Conservation (phyloP, 2,113 vertebrate genomes). For the Phaethon lepturus region DNA sequence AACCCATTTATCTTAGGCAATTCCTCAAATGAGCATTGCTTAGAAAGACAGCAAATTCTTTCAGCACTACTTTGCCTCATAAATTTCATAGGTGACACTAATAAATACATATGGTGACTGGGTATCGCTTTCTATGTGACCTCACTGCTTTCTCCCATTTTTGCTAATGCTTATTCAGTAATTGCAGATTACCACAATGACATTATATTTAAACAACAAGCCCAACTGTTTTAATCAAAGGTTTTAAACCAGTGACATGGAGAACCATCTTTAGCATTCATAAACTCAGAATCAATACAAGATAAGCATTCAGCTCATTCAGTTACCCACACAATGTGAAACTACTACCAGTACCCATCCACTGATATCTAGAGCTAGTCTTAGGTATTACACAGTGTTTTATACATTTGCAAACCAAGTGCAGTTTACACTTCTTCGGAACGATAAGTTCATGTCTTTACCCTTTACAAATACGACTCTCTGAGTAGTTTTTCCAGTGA, state of each 20-base stretch:
- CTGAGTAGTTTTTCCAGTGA: neutral
- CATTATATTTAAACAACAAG: conserved; percentile 1
- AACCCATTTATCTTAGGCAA: conserved; percentile 78
- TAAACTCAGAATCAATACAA: neutral
- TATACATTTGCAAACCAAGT: conserved; percentile 1
- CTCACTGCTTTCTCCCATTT: conserved; percentile 10
- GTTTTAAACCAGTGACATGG: conserved; percentile 3
- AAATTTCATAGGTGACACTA: conserved; percentile 63
- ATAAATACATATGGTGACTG: conserved; percentile 43
- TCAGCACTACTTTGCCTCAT: conserved; percentile 51
- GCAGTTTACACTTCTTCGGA: neutral
- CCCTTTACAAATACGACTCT: conserved; percentile 11
- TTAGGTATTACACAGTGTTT: neutral
- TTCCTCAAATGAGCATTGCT: conserved; percentile 74
- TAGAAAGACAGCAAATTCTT: conserved; percentile 66
- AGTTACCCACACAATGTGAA: neutral
- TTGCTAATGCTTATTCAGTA: conserved; percentile 21
- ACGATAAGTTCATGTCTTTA: conserved; percentile 33
- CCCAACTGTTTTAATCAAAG: conserved; percentile 1
- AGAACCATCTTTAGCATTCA: conserved; percentile 11
- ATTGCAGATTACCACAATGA: conserved; percentile 28
- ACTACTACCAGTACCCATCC: neutral
- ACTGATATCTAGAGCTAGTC: neutral
- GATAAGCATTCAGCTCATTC: neutral
- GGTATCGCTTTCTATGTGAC: conserved; percentile 32